Conservation (phyloP, 2,113 vertebrate species). For the Epinephelus lanceolatus region DNA sequence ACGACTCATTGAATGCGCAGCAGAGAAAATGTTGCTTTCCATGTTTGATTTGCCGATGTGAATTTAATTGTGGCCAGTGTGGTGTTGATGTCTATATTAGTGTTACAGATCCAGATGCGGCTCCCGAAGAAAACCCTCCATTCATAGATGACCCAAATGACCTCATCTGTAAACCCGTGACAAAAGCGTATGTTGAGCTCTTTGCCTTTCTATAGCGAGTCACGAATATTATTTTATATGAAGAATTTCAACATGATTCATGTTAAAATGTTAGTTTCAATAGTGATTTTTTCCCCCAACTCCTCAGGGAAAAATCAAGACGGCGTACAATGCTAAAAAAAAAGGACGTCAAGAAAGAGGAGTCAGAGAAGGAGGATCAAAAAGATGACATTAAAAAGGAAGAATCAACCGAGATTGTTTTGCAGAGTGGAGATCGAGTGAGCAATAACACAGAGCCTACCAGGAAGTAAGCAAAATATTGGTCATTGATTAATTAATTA, state of each 20-base stretch:
- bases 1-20: not conserved
- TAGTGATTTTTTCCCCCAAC: not conserved
- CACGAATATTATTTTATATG: not conserved
- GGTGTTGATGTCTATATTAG: constrained; percentile 45
- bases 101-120: constrained; percentile 80
- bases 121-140: constrained; percentile 85
- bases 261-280: not conserved
- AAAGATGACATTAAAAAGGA: constrained; percentile 49
- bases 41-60: not conserved
- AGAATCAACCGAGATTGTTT: not conserved
- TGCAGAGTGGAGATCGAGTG: not conserved
- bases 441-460: not conserved
- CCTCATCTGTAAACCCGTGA: constrained; percentile 87
- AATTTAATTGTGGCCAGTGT: constrained; percentile 17
- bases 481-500: not conserved
- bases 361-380: constrained; percentile 86
- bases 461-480: constrained; percentile 46
- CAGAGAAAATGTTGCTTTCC: not conserved
- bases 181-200: constrained; percentile 83
- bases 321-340: constrained; percentile 81
- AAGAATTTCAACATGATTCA: not conserved
- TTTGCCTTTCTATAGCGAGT: not conserved
- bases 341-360: constrained; percentile 80
- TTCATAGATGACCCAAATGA: constrained; percentile 90
- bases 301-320: constrained; percentile 85